Base-by-base conservation (phyloP, 2,888 invertebrate genomes). In the Napeogenes sylphis region DNA sequence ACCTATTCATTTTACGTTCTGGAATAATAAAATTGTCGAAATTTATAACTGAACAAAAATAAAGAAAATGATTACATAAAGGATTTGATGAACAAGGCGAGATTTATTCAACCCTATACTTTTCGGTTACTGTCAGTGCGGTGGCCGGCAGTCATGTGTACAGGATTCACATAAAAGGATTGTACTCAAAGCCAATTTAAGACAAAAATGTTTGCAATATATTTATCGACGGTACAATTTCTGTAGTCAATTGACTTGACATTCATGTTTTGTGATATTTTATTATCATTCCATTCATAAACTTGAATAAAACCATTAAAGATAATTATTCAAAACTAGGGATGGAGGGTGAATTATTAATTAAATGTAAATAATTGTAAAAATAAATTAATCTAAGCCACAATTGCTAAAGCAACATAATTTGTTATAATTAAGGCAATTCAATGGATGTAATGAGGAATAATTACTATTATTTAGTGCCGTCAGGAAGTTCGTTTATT, bases 401-500 rank as follows among this genome's bases (percentile, higher is more conserved):
- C 35, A 35, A 35, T 35, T 35, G 35, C 35, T 35, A 35, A 4
- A 4, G 35, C 4, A 35, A 35, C 10, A 42, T 10, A 10, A 10
- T 10, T 42, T 2, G 12, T 42, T 10, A 35, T 35, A 35, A 38
- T 38, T 38, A 12, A 59, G 54, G 51, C 64, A 58, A 61, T 60
- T 77, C 73, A 78, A 78, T 79, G 68, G 70, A 62, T 57, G 63
- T 74, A 72, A 78, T 75, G 69, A 66, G 35, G 63, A 58, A 67
- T 78, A 81, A 82, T 82, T 76, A 75, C 77, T 70, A 77, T 75
- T 68, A 80, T 83, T 81, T 74, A 67, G 58, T 56, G 4, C 42
- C 35, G n/a, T 4, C 46, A 61, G 56, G 51, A 59, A 64, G 64
- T 62, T 64, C 38, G 56, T 55, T 62, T 46, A 58, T 47, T 33